phyloP scores from a whole-genome alignment of 2,888 invertebrate species.

The Zygaena filipendulae region DNA sequence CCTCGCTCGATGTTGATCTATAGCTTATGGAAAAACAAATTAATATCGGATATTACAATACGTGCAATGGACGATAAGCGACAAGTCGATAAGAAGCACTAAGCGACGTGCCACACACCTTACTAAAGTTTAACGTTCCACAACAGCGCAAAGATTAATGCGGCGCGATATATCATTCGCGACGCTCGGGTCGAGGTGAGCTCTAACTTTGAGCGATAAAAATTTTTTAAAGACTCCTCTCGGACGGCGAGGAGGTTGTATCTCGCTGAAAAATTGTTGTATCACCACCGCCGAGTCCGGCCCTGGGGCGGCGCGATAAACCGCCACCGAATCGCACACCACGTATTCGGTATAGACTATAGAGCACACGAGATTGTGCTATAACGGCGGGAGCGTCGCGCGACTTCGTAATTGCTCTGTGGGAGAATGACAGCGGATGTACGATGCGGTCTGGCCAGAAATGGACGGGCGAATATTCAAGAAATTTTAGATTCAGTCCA shows the following conservation, averaged over 20 bases:
- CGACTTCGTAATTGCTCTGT: conserved; percentile 57
- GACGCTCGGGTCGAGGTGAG: conserved; percentile 47
- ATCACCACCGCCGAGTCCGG: conserved; percentile 38
- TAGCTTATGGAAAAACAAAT: too few relatives aligned
- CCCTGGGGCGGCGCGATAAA: conserved; percentile 58
- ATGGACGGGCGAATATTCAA: conserved; percentile 14
- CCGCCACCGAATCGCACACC: conserved; percentile 43
- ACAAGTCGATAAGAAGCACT: too few relatives aligned
- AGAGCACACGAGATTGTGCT: conserved; percentile 60
- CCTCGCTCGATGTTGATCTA: too few relatives aligned
- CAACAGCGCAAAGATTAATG: conserved; percentile 50
- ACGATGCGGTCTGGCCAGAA: conserved; percentile 17
- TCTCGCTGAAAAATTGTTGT: conserved; percentile 65
- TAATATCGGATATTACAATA: too few relatives aligned
- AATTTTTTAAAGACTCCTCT: conserved; percentile 66
- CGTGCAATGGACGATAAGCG: too few relatives aligned
- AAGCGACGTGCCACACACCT: too few relatives aligned
- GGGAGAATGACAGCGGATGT: conserved; percentile 28
- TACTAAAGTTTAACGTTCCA: conserved; percentile 51
- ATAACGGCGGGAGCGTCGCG: conserved; percentile 53
- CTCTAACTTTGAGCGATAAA: conserved; percentile 59
- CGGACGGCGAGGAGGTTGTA: conserved; percentile 41
- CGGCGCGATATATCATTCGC: conserved; percentile 51
- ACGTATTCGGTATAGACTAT: conserved; percentile 58
- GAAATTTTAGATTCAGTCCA: too few relatives aligned